phyloP scores from a whole-genome alignment of 2,797 vertebrate genomes.

The Propithecus deckenii region DNA sequence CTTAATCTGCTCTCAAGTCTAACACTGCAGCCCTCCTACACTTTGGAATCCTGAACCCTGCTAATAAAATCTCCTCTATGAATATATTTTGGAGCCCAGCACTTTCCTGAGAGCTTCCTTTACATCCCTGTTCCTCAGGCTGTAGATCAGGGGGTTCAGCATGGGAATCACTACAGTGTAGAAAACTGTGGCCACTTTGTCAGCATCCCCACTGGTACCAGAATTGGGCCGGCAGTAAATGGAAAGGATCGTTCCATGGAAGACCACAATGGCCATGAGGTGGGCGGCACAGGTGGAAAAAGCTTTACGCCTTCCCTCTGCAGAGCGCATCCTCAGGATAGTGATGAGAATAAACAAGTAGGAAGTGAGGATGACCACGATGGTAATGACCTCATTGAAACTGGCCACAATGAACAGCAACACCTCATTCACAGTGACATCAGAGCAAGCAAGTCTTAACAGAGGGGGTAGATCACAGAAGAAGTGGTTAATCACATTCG shows the following conservation, averaged over 20 bases:
- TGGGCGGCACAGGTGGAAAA: constrained; percentile 69
- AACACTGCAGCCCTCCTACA: rapidly evolving
- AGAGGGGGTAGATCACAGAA: constrained; percentile 61
- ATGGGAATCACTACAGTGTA: constrained; percentile 60
- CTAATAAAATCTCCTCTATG: background rate
- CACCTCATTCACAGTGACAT: background rate
- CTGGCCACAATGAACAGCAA: background rate
- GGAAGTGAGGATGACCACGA: background rate
- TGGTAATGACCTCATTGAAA: constrained; percentile 9
- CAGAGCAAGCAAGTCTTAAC: constrained; percentile 48
- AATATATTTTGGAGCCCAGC: background rate
- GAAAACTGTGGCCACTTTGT: constrained; percentile 58
- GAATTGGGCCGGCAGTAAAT: constrained; percentile 26
- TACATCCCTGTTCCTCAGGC: constrained; percentile 60
- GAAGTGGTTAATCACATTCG: constrained; percentile 59
- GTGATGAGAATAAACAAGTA: constrained; percentile 60
- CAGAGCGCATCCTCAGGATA: constrained; percentile 50
- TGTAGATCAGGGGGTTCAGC: constrained; percentile 67
- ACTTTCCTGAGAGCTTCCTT: constrained; percentile 33
- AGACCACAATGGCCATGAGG: constrained; percentile 4
- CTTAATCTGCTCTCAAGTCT: background rate
- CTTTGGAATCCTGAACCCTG: rapidly evolving
- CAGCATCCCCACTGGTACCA: background rate
- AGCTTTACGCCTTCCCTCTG: constrained; percentile 27
- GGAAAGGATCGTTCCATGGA: constrained; percentile 61